phyloP scores from a whole-genome alignment of 37 sponge, comb jelly and placozoan genomes.

The Dysidea cf. avara region DNA sequence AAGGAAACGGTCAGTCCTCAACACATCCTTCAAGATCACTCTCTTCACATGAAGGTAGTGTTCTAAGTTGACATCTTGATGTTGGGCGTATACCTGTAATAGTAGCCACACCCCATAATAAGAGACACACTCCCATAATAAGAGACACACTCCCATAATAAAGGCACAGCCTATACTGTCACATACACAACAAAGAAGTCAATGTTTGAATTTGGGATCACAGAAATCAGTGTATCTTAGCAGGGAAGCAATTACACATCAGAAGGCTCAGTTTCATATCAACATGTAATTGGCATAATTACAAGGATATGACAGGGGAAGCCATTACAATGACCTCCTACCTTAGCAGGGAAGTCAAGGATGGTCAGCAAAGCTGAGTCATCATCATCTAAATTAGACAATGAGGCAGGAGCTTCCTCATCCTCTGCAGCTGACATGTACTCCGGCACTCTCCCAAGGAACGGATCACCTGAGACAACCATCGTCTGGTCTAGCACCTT shows the following conservation, averaged over 20 bases:
- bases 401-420: slow-evolving; percentile 1
- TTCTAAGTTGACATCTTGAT: slow-evolving; percentile 63
- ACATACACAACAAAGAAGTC: too few species aligned
- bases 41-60: slow-evolving; percentile 62
- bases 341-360: slow-evolving; percentile 48
- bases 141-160: too few species aligned
- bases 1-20: slow-evolving; percentile 72
- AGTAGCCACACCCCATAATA: too few species aligned
- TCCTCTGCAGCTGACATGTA: slow-evolving; percentile 50
- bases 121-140: too few species aligned
- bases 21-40: slow-evolving; percentile 79
- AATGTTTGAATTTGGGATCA: too few species aligned
- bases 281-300: too few species aligned
- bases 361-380: slow-evolving; percentile 25
- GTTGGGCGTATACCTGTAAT: slow-evolving; percentile 66
- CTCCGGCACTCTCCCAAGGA: background rate
- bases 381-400: slow-evolving; percentile 17
- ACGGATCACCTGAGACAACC: slow-evolving; percentile 27
- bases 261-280: too few species aligned
- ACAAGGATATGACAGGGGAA: too few species aligned
- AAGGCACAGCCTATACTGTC: too few species aligned
- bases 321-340: background rate
- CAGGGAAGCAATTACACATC: too few species aligned
- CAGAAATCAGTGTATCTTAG: too few species aligned
- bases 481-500: slow-evolving; percentile 46